Evolutionary conservation across 2,113 vertebrate genomes (phyloP).

Genomic region (Brachionichthys hirsutus): DNA sequence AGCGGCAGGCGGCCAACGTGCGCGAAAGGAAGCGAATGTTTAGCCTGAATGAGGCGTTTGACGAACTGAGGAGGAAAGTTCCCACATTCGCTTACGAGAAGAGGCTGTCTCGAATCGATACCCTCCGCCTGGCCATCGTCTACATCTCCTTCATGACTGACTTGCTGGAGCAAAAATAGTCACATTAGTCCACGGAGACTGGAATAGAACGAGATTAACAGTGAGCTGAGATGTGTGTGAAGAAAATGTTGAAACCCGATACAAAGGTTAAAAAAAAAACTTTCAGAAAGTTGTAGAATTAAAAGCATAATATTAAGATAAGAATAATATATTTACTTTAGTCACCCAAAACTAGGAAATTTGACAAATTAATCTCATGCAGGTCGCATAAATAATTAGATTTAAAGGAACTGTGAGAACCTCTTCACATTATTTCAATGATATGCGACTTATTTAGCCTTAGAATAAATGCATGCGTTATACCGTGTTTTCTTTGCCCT

Average conservation of each 20-base stretch:
- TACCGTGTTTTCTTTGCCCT: slow-evolving; percentile 3
- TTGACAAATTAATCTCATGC: too few species aligned
- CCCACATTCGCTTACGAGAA: slow-evolving; percentile 98
- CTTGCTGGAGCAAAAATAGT: slow-evolving; percentile 79
- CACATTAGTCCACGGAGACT: not conserved
- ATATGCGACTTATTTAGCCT: slow-evolving; percentile 11
- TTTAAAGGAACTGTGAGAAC: not conserved
- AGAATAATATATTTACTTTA: too few species aligned
- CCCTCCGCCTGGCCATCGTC: slow-evolving; percentile 91
- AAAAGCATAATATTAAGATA: too few species aligned
- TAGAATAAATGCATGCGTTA: slow-evolving; percentile 8
- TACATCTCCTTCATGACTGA: slow-evolving; percentile 99
- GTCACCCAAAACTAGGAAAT: too few species aligned
- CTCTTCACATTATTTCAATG: slow-evolving; percentile 8
- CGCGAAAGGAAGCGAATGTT: slow-evolving; percentile 95
- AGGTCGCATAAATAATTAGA: too few species aligned
- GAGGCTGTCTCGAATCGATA: slow-evolving; percentile 94
- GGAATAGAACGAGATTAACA: not conserved
- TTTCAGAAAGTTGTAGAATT: too few species aligned
- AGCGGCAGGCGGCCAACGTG: slow-evolving; percentile 94
- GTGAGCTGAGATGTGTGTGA: too few species aligned
- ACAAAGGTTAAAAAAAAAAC: too few species aligned
- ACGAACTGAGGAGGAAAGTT: slow-evolving; percentile 90
- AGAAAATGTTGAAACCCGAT: not conserved
- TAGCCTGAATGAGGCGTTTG: slow-evolving; percentile 96